These are phyloP conservation scores for Neosilurus hyrtlii DNA, from an alignment of 2,797 vertebrate genomes.

Conservation along the genomic window DNA sequence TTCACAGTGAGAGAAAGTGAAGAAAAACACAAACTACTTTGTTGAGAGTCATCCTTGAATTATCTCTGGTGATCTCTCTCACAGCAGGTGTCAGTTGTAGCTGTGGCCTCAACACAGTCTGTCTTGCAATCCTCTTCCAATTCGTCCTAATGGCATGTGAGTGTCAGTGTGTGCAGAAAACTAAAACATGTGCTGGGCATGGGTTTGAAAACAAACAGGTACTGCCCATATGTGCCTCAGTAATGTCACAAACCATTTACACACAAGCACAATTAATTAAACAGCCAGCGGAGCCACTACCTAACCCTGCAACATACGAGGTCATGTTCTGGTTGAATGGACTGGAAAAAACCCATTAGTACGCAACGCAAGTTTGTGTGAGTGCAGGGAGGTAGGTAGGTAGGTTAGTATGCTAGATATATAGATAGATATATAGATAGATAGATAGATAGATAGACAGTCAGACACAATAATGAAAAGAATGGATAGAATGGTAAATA, in stretches of 20 bases:
- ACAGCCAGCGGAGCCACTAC: not conserved
- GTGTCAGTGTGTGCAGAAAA: constrained; percentile 36
- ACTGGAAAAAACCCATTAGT: not conserved
- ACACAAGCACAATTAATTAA: constrained; percentile 8
- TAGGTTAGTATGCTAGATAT: not conserved
- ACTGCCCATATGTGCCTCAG: not conserved
- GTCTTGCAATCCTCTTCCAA: constrained; percentile 25
- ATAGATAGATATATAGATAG: not conserved
- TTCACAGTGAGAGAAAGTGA: constrained; percentile 63
- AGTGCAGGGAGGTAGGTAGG: not conserved
- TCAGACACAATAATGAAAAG: no score
- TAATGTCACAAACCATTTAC: not conserved
- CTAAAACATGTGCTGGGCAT: constrained; percentile 25
- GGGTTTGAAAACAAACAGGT: constrained; percentile 24
- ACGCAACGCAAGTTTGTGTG: not conserved
- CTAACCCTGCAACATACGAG: not conserved
- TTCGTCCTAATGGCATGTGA: constrained; percentile 41
- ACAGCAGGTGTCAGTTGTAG: constrained; percentile 56
- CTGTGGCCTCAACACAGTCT: constrained; percentile 41
- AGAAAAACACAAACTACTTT: constrained; percentile 59
- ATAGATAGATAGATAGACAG: not conserved
- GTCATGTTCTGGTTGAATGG: not conserved
- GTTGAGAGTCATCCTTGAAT: constrained; percentile 53
- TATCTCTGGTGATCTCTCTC: constrained; percentile 67
- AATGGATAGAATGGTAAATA: not conserved